Evolutionary conservation across 64 coral and sea anemone species (phyloP).

Genomic region (Cladopsammia gracilis): DNA sequence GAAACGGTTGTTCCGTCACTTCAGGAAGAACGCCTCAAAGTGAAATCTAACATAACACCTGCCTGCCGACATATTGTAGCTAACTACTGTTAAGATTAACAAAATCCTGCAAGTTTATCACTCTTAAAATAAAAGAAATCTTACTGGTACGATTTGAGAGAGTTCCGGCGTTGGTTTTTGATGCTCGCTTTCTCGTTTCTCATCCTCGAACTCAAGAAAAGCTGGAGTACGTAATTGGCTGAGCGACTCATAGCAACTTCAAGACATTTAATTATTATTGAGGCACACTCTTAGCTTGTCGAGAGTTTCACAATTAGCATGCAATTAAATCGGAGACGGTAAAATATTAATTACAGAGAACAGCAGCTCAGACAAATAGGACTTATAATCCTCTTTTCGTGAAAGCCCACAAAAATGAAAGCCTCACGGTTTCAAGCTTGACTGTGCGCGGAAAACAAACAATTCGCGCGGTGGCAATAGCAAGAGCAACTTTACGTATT

Average conservation of each 20-base stretch:
- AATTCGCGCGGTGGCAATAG: too few relatives aligned
- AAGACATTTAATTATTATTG: constrained; percentile 12
- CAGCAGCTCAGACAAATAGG: neutral
- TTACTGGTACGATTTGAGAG: neutral
- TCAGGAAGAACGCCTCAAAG: neutral
- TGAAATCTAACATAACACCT: neutral
- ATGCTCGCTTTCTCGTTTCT: neutral
- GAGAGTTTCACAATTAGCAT: constrained; percentile 28
- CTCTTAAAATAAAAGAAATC: neutral
- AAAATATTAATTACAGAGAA: constrained; percentile 8
- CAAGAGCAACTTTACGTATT: too few relatives aligned
- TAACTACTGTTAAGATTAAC: neutral
- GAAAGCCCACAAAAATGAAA: neutral
- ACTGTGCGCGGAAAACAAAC: too few relatives aligned
- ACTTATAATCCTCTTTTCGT: neutral
- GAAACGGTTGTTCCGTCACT: neutral
- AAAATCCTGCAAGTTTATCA: neutral
- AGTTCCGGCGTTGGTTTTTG: neutral
- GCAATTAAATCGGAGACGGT: constrained; percentile 22
- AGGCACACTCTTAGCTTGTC: neutral
- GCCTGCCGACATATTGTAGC: too few relatives aligned
- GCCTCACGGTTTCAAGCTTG: too few relatives aligned
- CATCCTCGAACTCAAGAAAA: neutral
- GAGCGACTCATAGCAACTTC: neutral
- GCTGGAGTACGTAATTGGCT: neutral